These are phyloP conservation scores for Cricetomys ansorgei DNA, from an alignment of 2,113 vertebrate genomes.

Conservation along the genomic window DNA sequence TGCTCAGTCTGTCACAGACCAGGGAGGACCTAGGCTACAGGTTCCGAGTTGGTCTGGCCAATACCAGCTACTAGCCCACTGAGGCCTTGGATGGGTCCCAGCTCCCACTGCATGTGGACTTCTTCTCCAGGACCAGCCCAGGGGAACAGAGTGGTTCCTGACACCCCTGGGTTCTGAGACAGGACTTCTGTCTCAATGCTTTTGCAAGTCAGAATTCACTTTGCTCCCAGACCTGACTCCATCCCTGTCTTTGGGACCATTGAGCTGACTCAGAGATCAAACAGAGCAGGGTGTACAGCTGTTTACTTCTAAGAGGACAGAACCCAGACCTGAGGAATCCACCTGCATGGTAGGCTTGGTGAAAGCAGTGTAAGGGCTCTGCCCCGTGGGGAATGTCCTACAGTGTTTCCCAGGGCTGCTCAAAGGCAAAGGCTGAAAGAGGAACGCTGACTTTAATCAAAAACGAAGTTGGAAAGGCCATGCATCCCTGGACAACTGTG, in stretches of 20 bases:
- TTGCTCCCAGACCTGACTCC: not conserved
- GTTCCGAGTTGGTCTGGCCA: not conserved
- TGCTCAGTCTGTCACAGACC: rapidly evolving
- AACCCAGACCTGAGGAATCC: rapidly evolving
- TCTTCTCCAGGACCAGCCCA: not conserved
- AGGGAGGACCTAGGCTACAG: rapidly evolving
- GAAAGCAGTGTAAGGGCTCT: rapidly evolving
- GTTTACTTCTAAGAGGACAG: not conserved
- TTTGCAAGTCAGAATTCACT: not conserved
- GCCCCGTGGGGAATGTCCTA: not conserved
- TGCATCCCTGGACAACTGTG: rapidly evolving
- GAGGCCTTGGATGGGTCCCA: not conserved
- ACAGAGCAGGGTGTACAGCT: not conserved
- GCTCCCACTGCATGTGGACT: not conserved
- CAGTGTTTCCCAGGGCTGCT: not conserved
- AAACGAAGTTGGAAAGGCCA: rapidly evolving
- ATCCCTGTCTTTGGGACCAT: rapidly evolving
- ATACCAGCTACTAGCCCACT: not conserved
- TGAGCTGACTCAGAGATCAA: not conserved
- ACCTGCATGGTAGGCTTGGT: rapidly evolving
- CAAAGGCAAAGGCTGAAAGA: not conserved
- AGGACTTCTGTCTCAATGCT: not conserved
- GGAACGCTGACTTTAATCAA: not conserved
- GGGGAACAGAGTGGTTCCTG: not conserved
- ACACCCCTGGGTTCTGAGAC: not conserved